Base-by-base conservation (phyloP, 2,888 invertebrate genomes). In the Polyploca ridens region DNA sequence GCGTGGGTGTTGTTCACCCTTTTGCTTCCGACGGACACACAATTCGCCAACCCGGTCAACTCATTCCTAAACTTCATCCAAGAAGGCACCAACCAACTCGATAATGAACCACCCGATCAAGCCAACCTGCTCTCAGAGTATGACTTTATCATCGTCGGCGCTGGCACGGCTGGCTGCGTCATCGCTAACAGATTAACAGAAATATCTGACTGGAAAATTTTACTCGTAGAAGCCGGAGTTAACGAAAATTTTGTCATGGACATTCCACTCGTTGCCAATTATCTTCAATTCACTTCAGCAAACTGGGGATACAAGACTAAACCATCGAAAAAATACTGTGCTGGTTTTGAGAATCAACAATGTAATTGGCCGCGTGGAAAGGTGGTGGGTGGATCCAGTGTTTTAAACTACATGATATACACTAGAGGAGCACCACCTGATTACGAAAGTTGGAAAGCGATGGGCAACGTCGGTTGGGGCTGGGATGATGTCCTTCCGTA, bases 281-380 rank as follows among this genome's bases (percentile, higher is more conserved):
- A 96, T 75, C 89, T 97, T 8, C 97, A 97, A 79, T 95, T 96
- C 74, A 95, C 95, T 6, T 93, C 95, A 58, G 95, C 96, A 59
- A 97, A 97, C 82, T 98, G 98, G 98, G 96, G 95, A 71, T 98
- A 97, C 86, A 96, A 96, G 81, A 97, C 97, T 0, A 96, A 96
- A 83, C 96, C 97, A 0, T 97, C 97, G 14, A 93, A 95, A 58
- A 95, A 91, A 63, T 96, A 96, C 72, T 97, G 97, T 78, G 93
- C 96, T 33, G 97, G 97, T 7, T 96, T 97, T 94, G 95, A 96
- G 71, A 96, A 97, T 72, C 94, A 95, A 71, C 96, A 96, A 68
- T 97, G 97, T 83, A 96, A 96, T 74, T 97, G 96, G 96, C 97
- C 97, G 0, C 91, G 97, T 68, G 98, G 98, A 4, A 97, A 97